Evolutionary conservation across 2,797 vertebrate species (phyloP).

Genomic region (Epinephelus malabaricus): DNA sequence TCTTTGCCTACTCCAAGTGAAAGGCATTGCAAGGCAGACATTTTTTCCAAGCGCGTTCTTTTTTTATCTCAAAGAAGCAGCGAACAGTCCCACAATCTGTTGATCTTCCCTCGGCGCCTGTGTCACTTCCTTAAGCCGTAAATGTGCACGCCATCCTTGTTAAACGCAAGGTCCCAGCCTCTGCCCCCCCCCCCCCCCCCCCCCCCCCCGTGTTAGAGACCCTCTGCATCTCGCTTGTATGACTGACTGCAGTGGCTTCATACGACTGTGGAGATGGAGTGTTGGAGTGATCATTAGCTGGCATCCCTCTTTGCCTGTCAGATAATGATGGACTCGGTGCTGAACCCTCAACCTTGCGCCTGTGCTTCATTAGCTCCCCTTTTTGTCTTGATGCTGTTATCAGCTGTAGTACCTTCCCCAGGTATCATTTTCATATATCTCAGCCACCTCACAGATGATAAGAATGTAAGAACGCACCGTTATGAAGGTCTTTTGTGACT

Average conservation of each 20-base stretch:
- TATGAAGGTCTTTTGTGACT: conserved; percentile 20
- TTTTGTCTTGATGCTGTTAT: conserved; percentile 36
- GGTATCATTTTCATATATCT: conserved; percentile 23
- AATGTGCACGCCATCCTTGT: conserved; percentile 50
- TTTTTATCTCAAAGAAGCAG: conserved; percentile 66
- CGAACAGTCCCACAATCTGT: conserved; percentile 61
- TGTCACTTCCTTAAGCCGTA: conserved; percentile 47
- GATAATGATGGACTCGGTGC: conserved; percentile 61
- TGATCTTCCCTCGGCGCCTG: conserved; percentile 55
- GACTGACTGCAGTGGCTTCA: conserved; percentile 55
- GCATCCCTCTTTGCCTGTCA: conserved; percentile 47
- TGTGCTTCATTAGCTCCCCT: conserved; percentile 51
- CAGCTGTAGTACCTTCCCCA: conserved; percentile 14
- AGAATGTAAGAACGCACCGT: conserved; percentile 16
- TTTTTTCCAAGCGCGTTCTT: conserved; percentile 37
- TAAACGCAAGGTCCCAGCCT: conserved; percentile 40
- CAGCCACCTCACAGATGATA: conserved; percentile 16
- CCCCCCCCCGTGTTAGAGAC: conserved; percentile 5
- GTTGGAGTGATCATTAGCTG: conserved; percentile 61
- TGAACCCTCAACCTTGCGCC: conserved; percentile 54
- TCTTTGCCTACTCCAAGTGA: conserved; percentile 29
- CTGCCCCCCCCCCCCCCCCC: conserved; percentile 21
- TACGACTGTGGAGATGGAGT: conserved; percentile 25
- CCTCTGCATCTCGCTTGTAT: conserved; percentile 39
- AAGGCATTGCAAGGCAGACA: conserved; percentile 48